Conservation (phyloP, 2,797 vertebrate species). For the Ptychobarbus kaznakovi region DNA sequence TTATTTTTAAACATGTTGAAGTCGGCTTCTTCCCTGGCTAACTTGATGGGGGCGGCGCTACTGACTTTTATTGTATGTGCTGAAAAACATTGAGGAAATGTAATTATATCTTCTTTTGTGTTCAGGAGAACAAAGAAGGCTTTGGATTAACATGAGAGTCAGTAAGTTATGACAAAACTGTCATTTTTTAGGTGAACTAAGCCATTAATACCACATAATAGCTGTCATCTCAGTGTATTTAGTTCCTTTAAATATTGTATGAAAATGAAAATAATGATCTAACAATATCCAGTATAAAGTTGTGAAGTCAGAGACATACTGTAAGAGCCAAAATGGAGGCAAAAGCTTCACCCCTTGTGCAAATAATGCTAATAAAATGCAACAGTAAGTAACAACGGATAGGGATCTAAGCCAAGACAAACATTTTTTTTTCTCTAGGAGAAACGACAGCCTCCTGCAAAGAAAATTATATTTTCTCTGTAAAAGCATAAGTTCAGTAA, state of each 20-base stretch:
- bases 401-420: background rate
- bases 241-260: conserved; percentile 25
- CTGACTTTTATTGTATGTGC: background rate
- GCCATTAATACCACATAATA: background rate
- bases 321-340: background rate
- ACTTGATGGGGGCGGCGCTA: background rate
- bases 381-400: conserved; percentile 4
- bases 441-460: background rate
- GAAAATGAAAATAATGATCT: background rate
- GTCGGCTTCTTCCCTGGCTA: no score
- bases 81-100: background rate
- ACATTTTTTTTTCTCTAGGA: background rate
- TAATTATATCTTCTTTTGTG: background rate
- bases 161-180: background rate
- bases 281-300: background rate
- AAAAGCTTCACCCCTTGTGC: background rate
- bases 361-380: conserved; percentile 5
- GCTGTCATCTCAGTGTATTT: conserved; percentile 35
- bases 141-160: background rate
- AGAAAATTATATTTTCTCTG: background rate
- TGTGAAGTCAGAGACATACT: background rate
- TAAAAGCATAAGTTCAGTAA: conserved; percentile 39
- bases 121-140: background rate
- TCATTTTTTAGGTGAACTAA: background rate
- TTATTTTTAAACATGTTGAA: no score